Conservation (phyloP, 2,888 invertebrate genomes). For the Platerodrilus igneus region DNA sequence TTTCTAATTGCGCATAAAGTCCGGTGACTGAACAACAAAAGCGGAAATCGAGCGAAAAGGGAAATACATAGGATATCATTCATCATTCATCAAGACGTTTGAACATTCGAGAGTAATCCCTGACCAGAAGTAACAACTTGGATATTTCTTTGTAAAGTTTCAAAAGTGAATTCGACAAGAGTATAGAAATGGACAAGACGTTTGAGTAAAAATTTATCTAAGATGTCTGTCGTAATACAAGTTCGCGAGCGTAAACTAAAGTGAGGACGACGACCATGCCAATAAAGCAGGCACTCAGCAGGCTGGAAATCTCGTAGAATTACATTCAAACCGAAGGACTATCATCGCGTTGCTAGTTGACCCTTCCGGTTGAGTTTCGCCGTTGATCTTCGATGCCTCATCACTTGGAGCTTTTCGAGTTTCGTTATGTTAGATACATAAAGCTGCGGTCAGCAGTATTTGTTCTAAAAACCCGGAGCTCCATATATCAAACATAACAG, state of each 20-base stretch:
- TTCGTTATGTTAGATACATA: conserved; percentile 16
- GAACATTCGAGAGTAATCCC: too few relatives aligned
- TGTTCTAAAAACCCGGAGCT: conserved; percentile 3
- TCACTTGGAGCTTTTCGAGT: conserved; percentile 16
- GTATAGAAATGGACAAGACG: conserved; percentile 5
- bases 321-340: conserved; percentile 24
- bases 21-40: too few relatives aligned
- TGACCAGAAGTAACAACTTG: too few relatives aligned
- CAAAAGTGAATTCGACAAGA: too few relatives aligned
- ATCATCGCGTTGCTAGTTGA: conserved; percentile 22
- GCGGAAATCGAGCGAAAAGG: too few relatives aligned
- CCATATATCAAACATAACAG: too few relatives aligned
- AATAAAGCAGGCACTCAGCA: conserved; percentile 29
- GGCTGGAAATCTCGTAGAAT: conserved; percentile 30
- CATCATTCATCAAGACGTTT: too few relatives aligned
- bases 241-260: conserved; percentile 27
- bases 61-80: too few relatives aligned
- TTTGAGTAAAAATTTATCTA: conserved; percentile 18
- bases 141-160: too few relatives aligned
- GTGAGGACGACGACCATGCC: conserved; percentile 24
- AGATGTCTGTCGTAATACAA: conserved; percentile 23
- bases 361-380: conserved; percentile 23
- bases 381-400: conserved; percentile 20
- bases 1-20: too few relatives aligned
- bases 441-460: conserved; percentile 17